phyloP scores from a whole-genome alignment of 2,888 invertebrate genomes.

The Cataglyphis altisquamis region DNA sequence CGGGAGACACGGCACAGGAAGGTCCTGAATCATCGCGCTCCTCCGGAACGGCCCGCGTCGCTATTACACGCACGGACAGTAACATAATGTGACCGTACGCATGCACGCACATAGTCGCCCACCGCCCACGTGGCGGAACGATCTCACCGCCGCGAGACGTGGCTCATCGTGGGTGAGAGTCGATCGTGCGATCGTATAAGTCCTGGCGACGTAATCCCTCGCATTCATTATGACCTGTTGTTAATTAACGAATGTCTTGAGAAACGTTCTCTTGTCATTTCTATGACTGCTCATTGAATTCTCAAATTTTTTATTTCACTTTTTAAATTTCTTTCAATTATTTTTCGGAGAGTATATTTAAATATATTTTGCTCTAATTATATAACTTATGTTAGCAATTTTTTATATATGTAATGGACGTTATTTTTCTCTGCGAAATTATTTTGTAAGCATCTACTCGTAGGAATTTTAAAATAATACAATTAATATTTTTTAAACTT shows the following conservation, averaged over 20 bases:
- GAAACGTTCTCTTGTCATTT: conserved; percentile 6
- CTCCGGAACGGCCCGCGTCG: conserved; percentile 43
- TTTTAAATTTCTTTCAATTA: neutral
- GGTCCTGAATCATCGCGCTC: conserved; percentile 68
- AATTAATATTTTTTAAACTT: neutral
- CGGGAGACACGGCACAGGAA: conserved; percentile 70
- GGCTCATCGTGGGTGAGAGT: conserved; percentile 20
- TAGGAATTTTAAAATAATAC: neutral
- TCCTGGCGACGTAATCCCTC: conserved; percentile 1
- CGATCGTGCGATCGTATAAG: conserved; percentile 46
- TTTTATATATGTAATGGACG: neutral
- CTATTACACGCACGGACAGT: conserved; percentile 56
- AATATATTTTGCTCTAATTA: neutral
- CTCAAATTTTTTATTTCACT: neutral
- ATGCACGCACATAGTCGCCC: conserved; percentile 28
- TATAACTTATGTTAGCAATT: neutral
- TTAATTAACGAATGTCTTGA: conserved; percentile 34
- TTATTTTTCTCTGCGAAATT: neutral
- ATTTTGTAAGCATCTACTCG: neutral
- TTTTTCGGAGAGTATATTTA: neutral
- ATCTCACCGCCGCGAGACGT: conserved; percentile 3
- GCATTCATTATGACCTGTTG: neutral
- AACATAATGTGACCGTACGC: conserved; percentile 52
- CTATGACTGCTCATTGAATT: neutral
- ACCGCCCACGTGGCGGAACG: conserved; percentile 49